These are phyloP conservation scores for Cephus nigrinus DNA, from an alignment of 2,888 invertebrate genomes.

Conservation along the genomic window DNA sequence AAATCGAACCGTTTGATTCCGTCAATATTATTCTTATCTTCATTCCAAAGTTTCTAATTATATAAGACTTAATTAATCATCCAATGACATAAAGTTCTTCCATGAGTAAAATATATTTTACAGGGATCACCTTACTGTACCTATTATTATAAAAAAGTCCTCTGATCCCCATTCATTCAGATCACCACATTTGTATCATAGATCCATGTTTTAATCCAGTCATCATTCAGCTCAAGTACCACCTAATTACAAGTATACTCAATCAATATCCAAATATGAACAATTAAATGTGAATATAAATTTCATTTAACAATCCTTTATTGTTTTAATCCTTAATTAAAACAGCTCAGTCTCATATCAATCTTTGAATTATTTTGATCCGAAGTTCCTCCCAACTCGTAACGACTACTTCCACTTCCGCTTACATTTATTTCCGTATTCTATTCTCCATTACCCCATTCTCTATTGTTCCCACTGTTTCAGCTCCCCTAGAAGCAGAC, in stretches of 20 bases:
- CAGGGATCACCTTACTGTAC: too few relatives aligned
- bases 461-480: background rate
- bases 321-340: background rate
- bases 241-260: too few relatives aligned
- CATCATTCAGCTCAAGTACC: too few relatives aligned
- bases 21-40: background rate
- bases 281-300: background rate
- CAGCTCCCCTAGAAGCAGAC: background rate
- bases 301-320: background rate
- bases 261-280: too few relatives aligned
- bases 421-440: background rate
- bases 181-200: too few relatives aligned
- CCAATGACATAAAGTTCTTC: background rate
- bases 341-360: background rate
- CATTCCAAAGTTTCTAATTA: background rate
- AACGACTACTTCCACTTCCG: background rate
- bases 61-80: background rate
- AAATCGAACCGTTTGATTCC: background rate
- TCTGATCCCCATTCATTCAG: too few relatives aligned
- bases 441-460: background rate
- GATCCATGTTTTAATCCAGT: too few relatives aligned
- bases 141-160: too few relatives aligned
- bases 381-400: background rate
- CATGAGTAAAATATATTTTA: too few relatives aligned
- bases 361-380: background rate